Base-by-base conservation (phyloP, 1,140 invertebrate genomes). In the Tyrophagus putrescentiae region DNA sequence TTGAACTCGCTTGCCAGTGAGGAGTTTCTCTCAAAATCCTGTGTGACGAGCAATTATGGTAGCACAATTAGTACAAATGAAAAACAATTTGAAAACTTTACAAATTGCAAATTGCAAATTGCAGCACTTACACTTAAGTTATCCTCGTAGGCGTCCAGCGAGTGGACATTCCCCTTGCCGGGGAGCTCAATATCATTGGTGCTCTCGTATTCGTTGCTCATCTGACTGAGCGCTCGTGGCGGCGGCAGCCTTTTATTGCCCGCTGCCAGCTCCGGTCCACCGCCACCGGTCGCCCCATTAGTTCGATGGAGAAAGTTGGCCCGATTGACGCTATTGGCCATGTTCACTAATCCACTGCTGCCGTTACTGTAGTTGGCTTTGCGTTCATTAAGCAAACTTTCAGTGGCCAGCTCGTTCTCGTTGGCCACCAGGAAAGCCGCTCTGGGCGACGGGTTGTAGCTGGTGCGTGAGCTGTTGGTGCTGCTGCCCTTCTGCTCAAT, bases 1-100 rank as follows among this genome's bases (percentile, higher is more conserved):
- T 18, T 48, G 18, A 7, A 48, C 7, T 48, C 45, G 21, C 31
- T 7, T 7, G 45, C 9, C 7, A 48, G 23, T 48, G 45, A 48
- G 31, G 45, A 48, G 31, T 48, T 48, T 48, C 18, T 48, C 7
- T 48, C 45, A 48, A 48, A 48, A 48, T 48, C 45, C 45, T 48
- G 31, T 25, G 31, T 25, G 9, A 39, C 13, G 36, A 39, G 36
- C 13, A 39, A 39, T 13, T 21, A 39, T 39, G 36, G 36, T 39
- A 21, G 31, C 23, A 48, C 45, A 48, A 48, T 48, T 48, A 48
- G 31, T 7, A 21, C 7, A 48, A 48, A 48, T 39, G 21, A 13
- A 39, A 39, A n/a, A n/a, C n/a, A n/a, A n/a, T n/a, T n/a, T n/a
- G n/a, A n/a, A n/a, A n/a, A n/a, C n/a, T n/a, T n/a, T n/a, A n/a